phyloP scores from a whole-genome alignment of 2,113 vertebrate species.

The Agapornis roseicollis region DNA sequence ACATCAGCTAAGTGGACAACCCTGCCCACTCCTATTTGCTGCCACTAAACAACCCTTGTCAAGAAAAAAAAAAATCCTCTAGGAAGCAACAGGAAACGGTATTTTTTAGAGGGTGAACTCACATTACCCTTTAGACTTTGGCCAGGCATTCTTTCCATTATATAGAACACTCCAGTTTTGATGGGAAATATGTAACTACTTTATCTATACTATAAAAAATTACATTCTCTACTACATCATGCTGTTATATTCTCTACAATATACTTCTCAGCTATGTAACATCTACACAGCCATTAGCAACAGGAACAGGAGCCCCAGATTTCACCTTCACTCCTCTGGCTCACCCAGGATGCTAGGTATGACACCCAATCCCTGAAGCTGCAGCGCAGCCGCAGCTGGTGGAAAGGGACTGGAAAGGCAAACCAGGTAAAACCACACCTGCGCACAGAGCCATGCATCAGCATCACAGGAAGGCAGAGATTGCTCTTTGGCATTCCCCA shows the following conservation, averaged over 20 bases:
- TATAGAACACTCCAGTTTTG: background rate
- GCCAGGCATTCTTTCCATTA: background rate
- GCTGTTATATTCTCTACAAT: background rate
- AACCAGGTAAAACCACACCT: background rate
- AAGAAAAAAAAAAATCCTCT: background rate
- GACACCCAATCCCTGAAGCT: background rate
- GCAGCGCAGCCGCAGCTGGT: accelerated
- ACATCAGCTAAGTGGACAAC: background rate
- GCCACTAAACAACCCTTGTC: background rate
- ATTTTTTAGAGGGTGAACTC: background rate
- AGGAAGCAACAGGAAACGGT: background rate
- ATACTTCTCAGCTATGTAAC: background rate
- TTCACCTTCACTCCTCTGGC: background rate
- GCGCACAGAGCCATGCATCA: accelerated
- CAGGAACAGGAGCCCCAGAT: background rate
- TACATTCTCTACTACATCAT: background rate
- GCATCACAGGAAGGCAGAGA: background rate
- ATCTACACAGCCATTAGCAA: background rate
- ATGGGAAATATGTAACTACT: background rate
- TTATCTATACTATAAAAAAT: background rate
- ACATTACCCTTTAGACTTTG: background rate
- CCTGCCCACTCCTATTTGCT: background rate
- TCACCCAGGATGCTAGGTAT: background rate
- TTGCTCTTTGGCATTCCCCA: background rate
- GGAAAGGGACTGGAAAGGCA: background rate